Evolutionary conservation across 2,113 vertebrate genomes (phyloP).

Genomic region (Callorhinus ursinus): DNA sequence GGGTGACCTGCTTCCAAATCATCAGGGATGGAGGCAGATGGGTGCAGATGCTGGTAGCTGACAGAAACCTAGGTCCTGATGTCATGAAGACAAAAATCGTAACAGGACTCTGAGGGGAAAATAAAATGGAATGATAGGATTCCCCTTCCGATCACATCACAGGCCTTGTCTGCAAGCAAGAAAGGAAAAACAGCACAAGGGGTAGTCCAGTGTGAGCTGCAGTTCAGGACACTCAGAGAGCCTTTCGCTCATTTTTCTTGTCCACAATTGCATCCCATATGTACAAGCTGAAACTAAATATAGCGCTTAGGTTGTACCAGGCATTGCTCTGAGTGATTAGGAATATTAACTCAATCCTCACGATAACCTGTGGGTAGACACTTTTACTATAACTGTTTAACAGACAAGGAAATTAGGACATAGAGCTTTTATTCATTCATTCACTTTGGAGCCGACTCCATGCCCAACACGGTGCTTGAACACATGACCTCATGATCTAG

Average conservation of each 20-base stretch:
- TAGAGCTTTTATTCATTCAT: not conserved
- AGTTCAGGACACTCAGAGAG: not conserved
- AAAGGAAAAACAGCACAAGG: not conserved
- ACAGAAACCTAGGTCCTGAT: not conserved
- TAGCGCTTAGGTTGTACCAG: not conserved
- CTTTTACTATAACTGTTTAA: not conserved
- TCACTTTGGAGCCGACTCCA: not conserved
- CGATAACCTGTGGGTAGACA: not conserved
- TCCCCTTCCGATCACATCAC: not conserved
- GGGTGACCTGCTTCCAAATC: not conserved
- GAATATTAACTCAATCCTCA: not conserved
- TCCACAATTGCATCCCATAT: not conserved
- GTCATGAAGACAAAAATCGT: not conserved
- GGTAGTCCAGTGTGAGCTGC: not conserved
- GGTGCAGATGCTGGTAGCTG: not conserved
- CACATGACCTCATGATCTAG: not conserved
- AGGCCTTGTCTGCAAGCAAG: not conserved
- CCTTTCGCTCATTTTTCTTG: not conserved
- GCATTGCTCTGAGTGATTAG: not conserved
- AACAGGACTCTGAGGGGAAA: not conserved
- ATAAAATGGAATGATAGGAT: not conserved
- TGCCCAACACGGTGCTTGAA: not conserved
- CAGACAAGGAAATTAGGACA: not conserved
- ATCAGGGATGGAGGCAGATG: too few relatives aligned
- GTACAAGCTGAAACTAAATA: not conserved